Evolutionary conservation across 2,797 vertebrate species (phyloP).

Genomic region (Otolemur crassicaudatus): DNA sequence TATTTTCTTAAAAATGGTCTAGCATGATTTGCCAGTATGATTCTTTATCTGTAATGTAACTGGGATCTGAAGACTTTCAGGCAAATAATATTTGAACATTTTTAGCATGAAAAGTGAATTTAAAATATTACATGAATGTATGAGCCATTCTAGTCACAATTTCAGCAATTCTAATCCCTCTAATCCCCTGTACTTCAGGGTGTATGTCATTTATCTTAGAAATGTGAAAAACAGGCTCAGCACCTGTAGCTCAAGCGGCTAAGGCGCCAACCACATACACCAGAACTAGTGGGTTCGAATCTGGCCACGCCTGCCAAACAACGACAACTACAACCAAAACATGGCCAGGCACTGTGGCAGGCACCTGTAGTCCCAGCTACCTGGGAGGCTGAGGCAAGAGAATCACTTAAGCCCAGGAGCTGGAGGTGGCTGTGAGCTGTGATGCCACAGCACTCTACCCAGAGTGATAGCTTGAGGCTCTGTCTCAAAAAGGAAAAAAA

Average conservation of each 20-base stretch:
- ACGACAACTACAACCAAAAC: too few relatives aligned
- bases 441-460: too few relatives aligned
- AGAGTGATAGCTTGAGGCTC: too few relatives aligned
- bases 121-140: neutral
- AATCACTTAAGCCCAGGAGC: too few relatives aligned
- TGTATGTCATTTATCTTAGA: neutral
- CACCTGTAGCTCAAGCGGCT: too few relatives aligned
- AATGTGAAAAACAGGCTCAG: neutral
- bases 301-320: too few relatives aligned
- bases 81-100: neutral
- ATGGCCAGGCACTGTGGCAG: too few relatives aligned
- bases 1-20: conserved; percentile 32
- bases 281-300: too few relatives aligned
- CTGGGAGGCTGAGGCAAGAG: too few relatives aligned
- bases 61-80: conserved; percentile 42
- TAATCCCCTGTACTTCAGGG: neutral
- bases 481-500: neutral
- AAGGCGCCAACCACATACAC: too few relatives aligned
- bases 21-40: conserved; percentile 14
- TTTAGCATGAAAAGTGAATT: neutral
- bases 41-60: neutral
- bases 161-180: conserved; percentile 38
- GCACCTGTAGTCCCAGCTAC: too few relatives aligned
- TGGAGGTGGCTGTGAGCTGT: too few relatives aligned
- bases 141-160: neutral